phyloP scores from a whole-genome alignment of 2,113 vertebrate species.

The Typhlomys cinereus region DNA sequence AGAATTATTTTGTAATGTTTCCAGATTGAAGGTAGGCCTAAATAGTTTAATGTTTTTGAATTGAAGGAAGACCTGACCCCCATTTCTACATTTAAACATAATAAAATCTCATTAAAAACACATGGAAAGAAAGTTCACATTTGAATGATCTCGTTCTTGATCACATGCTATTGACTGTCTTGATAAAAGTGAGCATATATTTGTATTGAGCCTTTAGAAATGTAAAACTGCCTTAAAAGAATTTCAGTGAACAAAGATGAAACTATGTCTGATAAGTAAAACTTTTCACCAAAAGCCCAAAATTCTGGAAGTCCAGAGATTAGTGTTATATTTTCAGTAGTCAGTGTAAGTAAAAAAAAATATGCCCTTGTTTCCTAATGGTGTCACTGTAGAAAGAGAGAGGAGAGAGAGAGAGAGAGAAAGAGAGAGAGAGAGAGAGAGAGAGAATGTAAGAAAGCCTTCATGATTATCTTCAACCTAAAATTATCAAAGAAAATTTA shows the following conservation, averaged over 20 bases:
- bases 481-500: not conserved
- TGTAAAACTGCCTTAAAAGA: not conserved
- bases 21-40: constrained; percentile 2
- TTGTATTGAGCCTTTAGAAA: not conserved
- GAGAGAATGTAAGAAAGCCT: not conserved
- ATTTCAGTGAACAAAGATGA: not conserved
- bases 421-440: not conserved
- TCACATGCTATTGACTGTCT: constrained; percentile 7
- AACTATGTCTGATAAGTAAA: not conserved
- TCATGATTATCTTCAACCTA: not conserved
- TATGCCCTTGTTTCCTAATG: no score
- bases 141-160: constrained; percentile 17
- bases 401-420: not conserved
- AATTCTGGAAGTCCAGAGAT: not conserved
- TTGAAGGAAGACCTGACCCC: not conserved
- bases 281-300: not conserved
- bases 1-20: constrained; percentile 46
- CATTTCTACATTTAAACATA: constrained; percentile 19
- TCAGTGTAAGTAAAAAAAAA: not conserved
- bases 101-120: constrained; percentile 23
- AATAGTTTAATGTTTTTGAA: constrained; percentile 35
- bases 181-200: not conserved
- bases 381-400: not conserved
- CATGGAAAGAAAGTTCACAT: not conserved
- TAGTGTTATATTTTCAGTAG: not conserved